Evolutionary conservation across 2,797 vertebrate genomes (phyloP).

Genomic region (Leptatherina wallacei): DNA sequence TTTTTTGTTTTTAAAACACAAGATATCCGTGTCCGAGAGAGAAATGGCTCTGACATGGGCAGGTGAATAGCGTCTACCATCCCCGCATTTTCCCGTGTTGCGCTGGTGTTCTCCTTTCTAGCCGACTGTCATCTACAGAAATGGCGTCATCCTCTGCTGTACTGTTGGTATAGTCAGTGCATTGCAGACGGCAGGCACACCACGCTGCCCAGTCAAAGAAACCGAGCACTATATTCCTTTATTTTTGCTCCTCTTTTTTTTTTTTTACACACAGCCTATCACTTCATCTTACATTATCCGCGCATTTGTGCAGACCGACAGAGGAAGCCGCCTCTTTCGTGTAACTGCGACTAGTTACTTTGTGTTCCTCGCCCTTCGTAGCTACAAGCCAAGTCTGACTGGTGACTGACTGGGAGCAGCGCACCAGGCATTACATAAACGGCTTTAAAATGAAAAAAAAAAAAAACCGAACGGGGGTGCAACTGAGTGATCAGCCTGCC

Average conservation of each 20-base stretch:
- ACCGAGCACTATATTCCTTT: constrained; percentile 24
- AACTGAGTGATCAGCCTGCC: constrained; percentile 61
- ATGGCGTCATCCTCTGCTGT: constrained; percentile 86
- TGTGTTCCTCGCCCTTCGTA: constrained; percentile 44
- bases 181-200: constrained; percentile 60
- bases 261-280: constrained; percentile 3
- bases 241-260: neutral
- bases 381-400: constrained; percentile 40
- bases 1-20: no score
- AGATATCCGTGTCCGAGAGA: constrained; percentile 2
- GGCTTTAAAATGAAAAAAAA: constrained; percentile 36
- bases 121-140: constrained; percentile 79
- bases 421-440: constrained; percentile 76
- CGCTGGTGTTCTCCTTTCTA: constrained; percentile 55
- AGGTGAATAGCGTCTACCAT: constrained; percentile 47
- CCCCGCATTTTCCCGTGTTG: constrained; percentile 35
- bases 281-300: constrained; percentile 16
- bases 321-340: constrained; percentile 12
- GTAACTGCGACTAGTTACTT: constrained; percentile 35
- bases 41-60: constrained; percentile 30
- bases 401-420: constrained; percentile 45
- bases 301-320: constrained; percentile 26
- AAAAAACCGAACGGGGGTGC: neutral
- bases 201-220: constrained; percentile 50
- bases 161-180: constrained; percentile 62